phyloP scores from a whole-genome alignment of 2,888 invertebrate genomes.

The Nebria brevicollis region DNA sequence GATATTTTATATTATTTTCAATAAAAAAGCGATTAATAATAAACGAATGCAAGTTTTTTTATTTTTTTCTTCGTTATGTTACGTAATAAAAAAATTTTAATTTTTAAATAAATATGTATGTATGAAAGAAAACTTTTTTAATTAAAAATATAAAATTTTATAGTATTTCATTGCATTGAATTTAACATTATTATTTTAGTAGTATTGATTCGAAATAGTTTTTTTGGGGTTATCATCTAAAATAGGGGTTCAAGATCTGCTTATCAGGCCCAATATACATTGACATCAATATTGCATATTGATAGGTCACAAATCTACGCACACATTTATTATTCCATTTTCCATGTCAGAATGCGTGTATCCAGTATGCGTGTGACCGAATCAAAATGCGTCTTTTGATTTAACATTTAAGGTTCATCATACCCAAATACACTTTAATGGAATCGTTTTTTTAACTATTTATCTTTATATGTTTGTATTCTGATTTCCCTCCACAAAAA shows the following conservation, averaged over 20 bases:
- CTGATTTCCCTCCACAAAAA: too few relatives aligned
- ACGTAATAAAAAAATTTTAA: too few relatives aligned
- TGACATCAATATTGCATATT: constrained; percentile 36
- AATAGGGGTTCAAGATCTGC: constrained; percentile 27
- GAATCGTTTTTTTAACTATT: neutral
- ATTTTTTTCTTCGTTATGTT: too few relatives aligned
- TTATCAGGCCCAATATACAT: constrained; percentile 10
- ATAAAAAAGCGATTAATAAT: too few relatives aligned
- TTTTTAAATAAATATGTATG: too few relatives aligned
- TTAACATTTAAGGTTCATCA: neutral
- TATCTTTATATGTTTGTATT: neutral
- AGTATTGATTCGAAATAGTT: neutral
- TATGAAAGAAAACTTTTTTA: too few relatives aligned
- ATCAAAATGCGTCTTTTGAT: neutral
- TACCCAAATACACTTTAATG: neutral
- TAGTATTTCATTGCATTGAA: neutral
- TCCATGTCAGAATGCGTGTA: neutral
- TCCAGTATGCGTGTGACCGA: neutral
- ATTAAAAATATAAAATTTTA: neutral
- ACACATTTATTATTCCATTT: constrained; percentile 39
- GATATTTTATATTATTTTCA: too few relatives aligned
- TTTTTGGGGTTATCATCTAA: neutral
- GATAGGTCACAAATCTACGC: constrained; percentile 16
- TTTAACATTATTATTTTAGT: neutral
- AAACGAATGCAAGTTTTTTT: too few relatives aligned